These are phyloP conservation scores for Hirtodrosophila trivittata DNA, from an alignment of 2,888 invertebrate genomes.

Conservation along the genomic window DNA sequence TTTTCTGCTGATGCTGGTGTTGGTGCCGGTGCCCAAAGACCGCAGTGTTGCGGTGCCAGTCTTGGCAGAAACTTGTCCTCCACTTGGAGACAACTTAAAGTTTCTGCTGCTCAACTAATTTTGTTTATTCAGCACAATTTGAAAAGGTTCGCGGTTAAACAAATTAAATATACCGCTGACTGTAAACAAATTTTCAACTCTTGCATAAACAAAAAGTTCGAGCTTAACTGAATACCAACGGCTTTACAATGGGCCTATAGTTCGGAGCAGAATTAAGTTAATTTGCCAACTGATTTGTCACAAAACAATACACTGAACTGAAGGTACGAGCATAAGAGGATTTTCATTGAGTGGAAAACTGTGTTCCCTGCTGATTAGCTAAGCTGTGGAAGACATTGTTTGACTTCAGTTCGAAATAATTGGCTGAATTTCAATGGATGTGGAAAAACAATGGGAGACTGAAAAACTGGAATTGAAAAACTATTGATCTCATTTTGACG, in stretches of 20 bases:
- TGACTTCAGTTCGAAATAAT: background rate
- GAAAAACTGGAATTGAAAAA: no score
- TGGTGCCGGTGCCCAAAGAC: background rate
- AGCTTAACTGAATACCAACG: background rate
- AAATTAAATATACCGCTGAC: conserved; percentile 4
- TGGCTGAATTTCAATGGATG: background rate
- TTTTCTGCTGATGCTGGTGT: conserved; percentile 7
- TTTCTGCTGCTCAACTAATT: conserved; percentile 43
- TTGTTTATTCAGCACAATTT: conserved; percentile 44
- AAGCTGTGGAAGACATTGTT: conserved; percentile 1
- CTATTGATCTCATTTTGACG: no score
- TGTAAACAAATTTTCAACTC: conserved; percentile 5
- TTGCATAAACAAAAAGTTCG: no score
- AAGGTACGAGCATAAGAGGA: conserved; percentile 10
- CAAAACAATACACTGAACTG: conserved; percentile 18
- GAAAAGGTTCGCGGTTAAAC: background rate
- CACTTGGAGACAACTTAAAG: conserved; percentile 26
- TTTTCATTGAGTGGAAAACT: conserved; percentile 44
- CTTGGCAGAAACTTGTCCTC: conserved; percentile 13
- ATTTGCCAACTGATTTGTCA: conserved; percentile 24
- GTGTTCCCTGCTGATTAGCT: conserved; percentile 47
- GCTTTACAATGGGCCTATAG: background rate
- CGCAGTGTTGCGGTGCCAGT: conserved; percentile 13
- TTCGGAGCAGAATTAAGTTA: background rate
- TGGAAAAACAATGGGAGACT: background rate